Conservation (phyloP, 2,888 invertebrate genomes). For the Dicranocentrus wangi region DNA sequence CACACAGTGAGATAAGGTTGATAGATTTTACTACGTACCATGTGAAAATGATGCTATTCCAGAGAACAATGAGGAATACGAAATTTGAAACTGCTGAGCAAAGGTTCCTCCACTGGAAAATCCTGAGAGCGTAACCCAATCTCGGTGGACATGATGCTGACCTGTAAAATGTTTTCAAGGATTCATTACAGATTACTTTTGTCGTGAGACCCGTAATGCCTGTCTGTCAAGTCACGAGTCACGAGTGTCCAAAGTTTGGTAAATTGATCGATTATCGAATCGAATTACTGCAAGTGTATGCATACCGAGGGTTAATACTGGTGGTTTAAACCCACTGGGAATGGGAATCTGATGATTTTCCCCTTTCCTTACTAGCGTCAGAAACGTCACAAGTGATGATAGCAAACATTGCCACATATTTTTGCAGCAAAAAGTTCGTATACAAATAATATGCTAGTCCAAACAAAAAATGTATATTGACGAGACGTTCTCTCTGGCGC, state of each 20-base stretch:
- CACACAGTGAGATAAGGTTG: too few relatives aligned
- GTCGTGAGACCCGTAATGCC: too few relatives aligned
- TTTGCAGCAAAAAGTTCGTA: not conserved
- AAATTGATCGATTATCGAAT: not conserved
- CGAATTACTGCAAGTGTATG: not conserved
- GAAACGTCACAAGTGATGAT: not conserved
- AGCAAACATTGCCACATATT: not conserved
- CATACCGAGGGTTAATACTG: constrained; percentile 25
- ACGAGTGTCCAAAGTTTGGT: not conserved
- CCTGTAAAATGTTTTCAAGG: constrained; percentile 29
- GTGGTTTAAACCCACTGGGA: not conserved
- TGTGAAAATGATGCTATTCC: constrained; percentile 72
- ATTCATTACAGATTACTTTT: too few relatives aligned
- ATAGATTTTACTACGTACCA: too few relatives aligned
- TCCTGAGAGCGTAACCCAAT: constrained; percentile 69
- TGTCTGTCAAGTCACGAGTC: too few relatives aligned
- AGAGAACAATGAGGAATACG: constrained; percentile 69
- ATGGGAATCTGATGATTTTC: not conserved
- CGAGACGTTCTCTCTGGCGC: too few relatives aligned
- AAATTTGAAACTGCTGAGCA: constrained; percentile 71
- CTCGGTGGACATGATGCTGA: constrained; percentile 59
- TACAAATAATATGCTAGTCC: not conserved
- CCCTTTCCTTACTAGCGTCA: not conserved
- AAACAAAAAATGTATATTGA: too few relatives aligned
- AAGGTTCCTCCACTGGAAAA: constrained; percentile 72